Evolutionary conservation across 2,797 vertebrate species (phyloP).

Genomic region (Aplochiton taeniatus): DNA sequence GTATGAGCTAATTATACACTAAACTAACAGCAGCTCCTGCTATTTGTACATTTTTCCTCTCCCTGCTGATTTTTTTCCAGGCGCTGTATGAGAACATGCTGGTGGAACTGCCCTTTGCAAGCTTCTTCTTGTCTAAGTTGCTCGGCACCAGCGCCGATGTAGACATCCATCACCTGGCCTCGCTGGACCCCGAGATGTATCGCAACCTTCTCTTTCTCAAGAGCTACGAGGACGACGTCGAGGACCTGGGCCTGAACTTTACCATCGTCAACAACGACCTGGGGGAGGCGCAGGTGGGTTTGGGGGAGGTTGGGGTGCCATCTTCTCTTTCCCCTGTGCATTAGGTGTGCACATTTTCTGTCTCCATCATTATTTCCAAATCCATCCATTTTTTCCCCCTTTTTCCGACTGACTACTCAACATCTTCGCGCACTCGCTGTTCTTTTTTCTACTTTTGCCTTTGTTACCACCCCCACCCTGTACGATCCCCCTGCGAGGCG

Average conservation of each 20-base stretch:
- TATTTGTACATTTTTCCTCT: no score
- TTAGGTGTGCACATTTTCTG: background rate
- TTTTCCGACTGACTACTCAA: background rate
- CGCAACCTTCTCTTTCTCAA: conserved; percentile 96
- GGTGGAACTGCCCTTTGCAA: conserved; percentile 96
- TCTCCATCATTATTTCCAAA: background rate
- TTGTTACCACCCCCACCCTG: conserved; percentile 13
- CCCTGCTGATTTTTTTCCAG: conserved; percentile 58
- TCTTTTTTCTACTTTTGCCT: conserved; percentile 26
- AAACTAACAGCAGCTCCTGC: no score
- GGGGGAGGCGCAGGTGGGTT: conserved; percentile 91
- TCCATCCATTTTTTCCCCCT: background rate
- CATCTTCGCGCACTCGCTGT: conserved; percentile 2
- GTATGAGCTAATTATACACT: no score
- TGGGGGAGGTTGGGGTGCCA: background rate
- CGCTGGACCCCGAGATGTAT: conserved; percentile 96
- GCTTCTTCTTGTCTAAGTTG: conserved; percentile 97
- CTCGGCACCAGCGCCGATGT: conserved; percentile 96
- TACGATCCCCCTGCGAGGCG: conserved; percentile 48
- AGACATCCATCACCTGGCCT: conserved; percentile 97
- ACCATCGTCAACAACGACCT: conserved; percentile 98
- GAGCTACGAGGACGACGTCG: conserved; percentile 95
- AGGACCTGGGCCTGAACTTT: conserved; percentile 97
- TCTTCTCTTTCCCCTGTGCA: background rate
- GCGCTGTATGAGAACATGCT: conserved; percentile 98